Base-by-base conservation (phyloP, 1,140 invertebrate genomes). In the Bombus haemorrhoidalis region DNA sequence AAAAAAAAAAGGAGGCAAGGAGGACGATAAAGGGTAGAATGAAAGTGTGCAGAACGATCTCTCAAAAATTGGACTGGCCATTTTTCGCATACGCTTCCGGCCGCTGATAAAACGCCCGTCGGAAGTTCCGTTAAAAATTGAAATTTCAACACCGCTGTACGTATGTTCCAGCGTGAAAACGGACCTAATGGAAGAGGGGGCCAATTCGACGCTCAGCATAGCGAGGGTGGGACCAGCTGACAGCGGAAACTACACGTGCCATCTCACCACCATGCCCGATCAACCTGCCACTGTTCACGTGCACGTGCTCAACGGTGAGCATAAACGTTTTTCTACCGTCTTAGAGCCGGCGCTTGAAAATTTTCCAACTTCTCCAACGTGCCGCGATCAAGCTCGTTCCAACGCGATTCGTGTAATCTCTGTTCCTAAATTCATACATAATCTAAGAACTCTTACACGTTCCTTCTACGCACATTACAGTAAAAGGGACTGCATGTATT, bases 231-330 rank as follows among this genome's bases (percentile, higher is more conserved):
- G 97, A 90, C 96, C 97, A 91, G 95, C 95, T 78, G 97, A 98
- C 94, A 97, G 97, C 39, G 97, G 97, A 22, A 98, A 98, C 93
- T 98, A 98, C 94, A 97, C 97, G 13, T 98, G 97, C 92, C 96
- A 96, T 39, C 97, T 98, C 81, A 97, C 97, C 64, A 94, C 93
- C 68, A 95, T 95, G 92, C 93, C 93, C 22, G 93, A 94, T 81
- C 95, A 96, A 84, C 96, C 96, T 9, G 96, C 97, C 78, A 97
- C 96, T 8, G 96, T 97, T 77, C 96, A 97, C 59, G 97, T 97
- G 59, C 97, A 97, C 85, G 97, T 97, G 69, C 95, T 97, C 66
- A 97, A 97, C 94, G 97, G 97, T 97, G 95, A 95, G 95, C 88
- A 64, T 76, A 68, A 83, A 41, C 15, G 72, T 47, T 47, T 34